phyloP scores from a whole-genome alignment of 2,797 vertebrate species.

The Cyclopterus lumpus region DNA sequence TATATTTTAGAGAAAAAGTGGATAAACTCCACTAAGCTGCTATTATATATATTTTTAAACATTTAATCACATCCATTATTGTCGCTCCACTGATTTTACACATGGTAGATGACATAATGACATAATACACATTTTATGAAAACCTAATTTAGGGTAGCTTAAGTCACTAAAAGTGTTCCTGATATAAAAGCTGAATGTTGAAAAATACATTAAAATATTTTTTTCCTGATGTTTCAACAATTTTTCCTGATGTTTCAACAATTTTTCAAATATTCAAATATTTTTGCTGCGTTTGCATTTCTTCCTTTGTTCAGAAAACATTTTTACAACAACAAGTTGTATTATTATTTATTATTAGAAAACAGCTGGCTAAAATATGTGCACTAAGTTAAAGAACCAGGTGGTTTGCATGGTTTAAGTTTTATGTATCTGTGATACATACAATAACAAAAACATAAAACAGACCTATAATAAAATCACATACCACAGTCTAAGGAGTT shows the following conservation, averaged over 20 bases:
- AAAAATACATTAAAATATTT: background rate
- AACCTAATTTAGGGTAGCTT: background rate
- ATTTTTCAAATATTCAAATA: background rate
- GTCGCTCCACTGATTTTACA: background rate
- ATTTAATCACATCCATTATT: background rate
- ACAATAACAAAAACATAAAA: background rate
- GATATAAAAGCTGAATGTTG: background rate
- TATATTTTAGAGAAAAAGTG: background rate
- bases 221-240: background rate
- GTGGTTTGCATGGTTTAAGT: background rate
- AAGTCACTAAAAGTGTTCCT: background rate
- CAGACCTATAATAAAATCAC: background rate
- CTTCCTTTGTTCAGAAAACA: background rate
- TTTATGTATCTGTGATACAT: background rate
- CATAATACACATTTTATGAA: background rate
- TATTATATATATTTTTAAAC: too few species aligned
- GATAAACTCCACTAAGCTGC: background rate
- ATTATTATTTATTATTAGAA: background rate
- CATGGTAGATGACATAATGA: background rate
- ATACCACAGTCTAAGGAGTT: background rate
- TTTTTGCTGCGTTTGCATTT: background rate
- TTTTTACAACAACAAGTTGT: background rate
- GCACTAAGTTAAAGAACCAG: background rate
- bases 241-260: background rate
- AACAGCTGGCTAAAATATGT: background rate